These are phyloP conservation scores for Oophaga pumilio DNA, from an alignment of 2,113 vertebrate genomes.

Conservation along the genomic window DNA sequence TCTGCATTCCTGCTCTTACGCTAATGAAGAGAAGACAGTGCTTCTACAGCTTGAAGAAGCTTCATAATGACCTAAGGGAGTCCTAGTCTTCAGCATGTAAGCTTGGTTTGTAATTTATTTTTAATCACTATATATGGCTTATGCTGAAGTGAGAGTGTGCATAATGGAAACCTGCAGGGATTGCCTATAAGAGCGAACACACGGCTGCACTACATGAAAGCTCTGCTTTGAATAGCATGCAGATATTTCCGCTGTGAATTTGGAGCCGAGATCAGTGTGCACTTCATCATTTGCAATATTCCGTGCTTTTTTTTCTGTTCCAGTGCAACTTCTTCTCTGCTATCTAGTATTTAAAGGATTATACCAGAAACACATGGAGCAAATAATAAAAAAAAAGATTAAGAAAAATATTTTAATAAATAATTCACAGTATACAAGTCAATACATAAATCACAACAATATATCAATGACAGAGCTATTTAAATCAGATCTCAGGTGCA, in stretches of 20 bases:
- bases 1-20: not conserved
- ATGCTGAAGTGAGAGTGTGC: not conserved
- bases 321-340: too few relatives aligned
- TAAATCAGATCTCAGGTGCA: too few relatives aligned
- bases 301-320: too few relatives aligned
- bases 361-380: too few relatives aligned
- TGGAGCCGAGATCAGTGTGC: not conserved
- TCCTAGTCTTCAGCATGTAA: not conserved
- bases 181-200: not conserved
- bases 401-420: too few relatives aligned
- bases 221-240: not conserved
- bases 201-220: not conserved
- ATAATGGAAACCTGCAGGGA: not conserved
- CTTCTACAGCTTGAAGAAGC: not conserved
- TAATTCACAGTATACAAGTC: too few relatives aligned
- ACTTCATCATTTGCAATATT: too few relatives aligned
- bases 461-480: too few relatives aligned
- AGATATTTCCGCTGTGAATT: not conserved
- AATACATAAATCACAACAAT: too few relatives aligned
- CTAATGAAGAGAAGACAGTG: not conserved
- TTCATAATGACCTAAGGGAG: constrained; percentile 19
- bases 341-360: too few relatives aligned
- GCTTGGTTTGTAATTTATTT: not conserved
- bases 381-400: too few relatives aligned
- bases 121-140: not conserved